Evolutionary conservation across 2,888 invertebrate genomes (phyloP).

Genomic region (Xestia xanthographa): DNA sequence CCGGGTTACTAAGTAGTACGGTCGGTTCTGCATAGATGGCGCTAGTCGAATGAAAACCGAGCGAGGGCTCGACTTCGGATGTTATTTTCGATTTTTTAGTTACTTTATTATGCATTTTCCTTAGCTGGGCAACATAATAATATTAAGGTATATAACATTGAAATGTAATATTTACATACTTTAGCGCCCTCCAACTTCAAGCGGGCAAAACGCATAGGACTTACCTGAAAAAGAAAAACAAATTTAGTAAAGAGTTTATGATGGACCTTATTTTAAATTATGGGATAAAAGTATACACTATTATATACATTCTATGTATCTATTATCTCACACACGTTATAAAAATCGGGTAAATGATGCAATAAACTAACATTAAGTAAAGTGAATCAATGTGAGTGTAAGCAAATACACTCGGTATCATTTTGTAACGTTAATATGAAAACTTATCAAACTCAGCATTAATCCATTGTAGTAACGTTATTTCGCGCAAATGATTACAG

Average conservation of each 20-base stretch:
- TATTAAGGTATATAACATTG: background rate
- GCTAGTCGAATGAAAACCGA: constrained; percentile 46
- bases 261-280: background rate
- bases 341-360: constrained; percentile 3
- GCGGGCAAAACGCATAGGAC: constrained; percentile 9
- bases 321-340: background rate
- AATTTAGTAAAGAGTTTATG: background rate
- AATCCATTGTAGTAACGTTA: background rate
- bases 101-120: background rate
- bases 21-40: constrained; percentile 58
- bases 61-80: background rate
- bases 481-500: background rate
- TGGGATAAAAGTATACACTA: background rate
- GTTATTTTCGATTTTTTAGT: background rate
- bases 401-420: background rate
- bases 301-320: background rate
- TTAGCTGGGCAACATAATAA: too few species aligned
- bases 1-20: constrained; percentile 33
- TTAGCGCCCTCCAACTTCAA: background rate
- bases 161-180: constrained; percentile 22
- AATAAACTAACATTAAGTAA: background rate
- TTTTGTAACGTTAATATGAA: background rate
- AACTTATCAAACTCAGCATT: background rate
- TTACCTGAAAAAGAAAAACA: constrained; percentile 60
- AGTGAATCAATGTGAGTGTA: background rate